phyloP scores from a whole-genome alignment of 1,140 invertebrate genomes.

The Drosophila persimilis region DNA sequence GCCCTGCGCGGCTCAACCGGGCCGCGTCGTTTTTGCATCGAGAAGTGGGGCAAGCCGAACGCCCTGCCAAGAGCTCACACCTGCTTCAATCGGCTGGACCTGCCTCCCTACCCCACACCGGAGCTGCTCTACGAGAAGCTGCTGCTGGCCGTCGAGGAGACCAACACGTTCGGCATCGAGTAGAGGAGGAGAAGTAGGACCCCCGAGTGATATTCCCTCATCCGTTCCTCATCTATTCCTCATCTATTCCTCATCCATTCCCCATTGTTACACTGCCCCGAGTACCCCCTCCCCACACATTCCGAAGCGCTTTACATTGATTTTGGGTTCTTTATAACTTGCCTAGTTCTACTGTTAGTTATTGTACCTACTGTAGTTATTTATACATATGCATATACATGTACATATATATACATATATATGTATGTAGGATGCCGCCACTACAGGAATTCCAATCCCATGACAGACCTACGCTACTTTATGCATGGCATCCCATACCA shows the following conservation, averaged over 20 bases:
- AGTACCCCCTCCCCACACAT: slow-evolving; percentile 1
- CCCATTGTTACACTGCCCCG: slow-evolving; percentile 12
- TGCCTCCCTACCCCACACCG: slow-evolving; percentile 96
- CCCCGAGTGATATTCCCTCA: slow-evolving; percentile 24
- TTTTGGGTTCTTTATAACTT: slow-evolving; percentile 33
- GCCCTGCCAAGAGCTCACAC: slow-evolving; percentile 98
- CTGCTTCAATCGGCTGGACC: slow-evolving; percentile 98
- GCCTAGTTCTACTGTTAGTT: neutral
- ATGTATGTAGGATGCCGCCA: too few relatives aligned
- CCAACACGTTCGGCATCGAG: slow-evolving; percentile 98
- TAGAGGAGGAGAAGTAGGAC: slow-evolving; percentile 82
- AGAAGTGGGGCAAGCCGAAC: slow-evolving; percentile 98
- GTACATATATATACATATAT: slow-evolving; percentile 6
- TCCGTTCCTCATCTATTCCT: neutral
- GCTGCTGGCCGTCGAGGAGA: slow-evolving; percentile 97
- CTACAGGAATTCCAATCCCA: slow-evolving; percentile 15
- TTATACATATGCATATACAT: slow-evolving; percentile 21
- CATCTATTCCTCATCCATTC: neutral
- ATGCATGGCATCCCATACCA: slow-evolving; percentile 1
- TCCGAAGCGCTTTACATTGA: slow-evolving; percentile 41
- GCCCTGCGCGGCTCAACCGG: slow-evolving; percentile 97
- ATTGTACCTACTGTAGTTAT: slow-evolving; percentile 21
- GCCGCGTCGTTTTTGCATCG: slow-evolving; percentile 97
- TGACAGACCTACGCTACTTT: slow-evolving; percentile 5
- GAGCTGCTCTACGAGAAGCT: slow-evolving; percentile 97